A percentile compares a stretch with the other conserved stretches of the same genome.
phyloP scores from a whole-genome alignment of 2,797 vertebrate genomes.

The Clarias platycephalus region DNA sequence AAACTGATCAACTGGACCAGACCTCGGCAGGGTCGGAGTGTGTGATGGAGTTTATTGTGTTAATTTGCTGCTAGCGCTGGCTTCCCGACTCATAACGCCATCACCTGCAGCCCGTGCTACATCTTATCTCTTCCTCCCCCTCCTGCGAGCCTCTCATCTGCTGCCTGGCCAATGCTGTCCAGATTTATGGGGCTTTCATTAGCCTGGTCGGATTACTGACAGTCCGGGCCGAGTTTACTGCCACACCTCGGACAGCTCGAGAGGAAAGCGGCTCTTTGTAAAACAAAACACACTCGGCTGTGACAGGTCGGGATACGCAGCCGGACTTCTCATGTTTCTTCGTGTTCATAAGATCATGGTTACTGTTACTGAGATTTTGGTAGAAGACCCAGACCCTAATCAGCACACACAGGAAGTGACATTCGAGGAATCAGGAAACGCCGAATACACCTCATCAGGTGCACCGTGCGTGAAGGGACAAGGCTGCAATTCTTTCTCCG shows the following conservation, averaged over 20 bases:
- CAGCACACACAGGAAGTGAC: neutral
- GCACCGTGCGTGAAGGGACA: neutral
- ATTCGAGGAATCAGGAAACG: neutral
- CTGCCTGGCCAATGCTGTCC: slow-evolving; percentile 44
- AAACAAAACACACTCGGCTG: neutral
- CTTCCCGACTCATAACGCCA: slow-evolving; percentile 57
- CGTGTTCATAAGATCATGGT: neutral
- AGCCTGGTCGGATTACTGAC: slow-evolving; percentile 57
- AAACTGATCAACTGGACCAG: slow-evolving; percentile 50
- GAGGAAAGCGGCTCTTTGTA: slow-evolving; percentile 11
- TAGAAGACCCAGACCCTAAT: neutral
- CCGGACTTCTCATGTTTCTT: neutral
- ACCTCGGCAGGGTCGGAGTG: slow-evolving; percentile 25
- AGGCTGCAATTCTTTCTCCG: neutral
- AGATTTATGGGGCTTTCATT: slow-evolving; percentile 65
- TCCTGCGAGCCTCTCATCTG: slow-evolving; percentile 52
- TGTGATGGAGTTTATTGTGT: slow-evolving; percentile 55
- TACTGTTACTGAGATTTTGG: neutral
- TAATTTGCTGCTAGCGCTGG: slow-evolving; percentile 54
- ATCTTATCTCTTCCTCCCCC: slow-evolving; percentile 47
- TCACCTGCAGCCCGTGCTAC: slow-evolving; percentile 49
- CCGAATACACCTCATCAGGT: slow-evolving; percentile 12
- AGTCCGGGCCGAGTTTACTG: slow-evolving; percentile 34
- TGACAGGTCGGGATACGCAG: neutral
- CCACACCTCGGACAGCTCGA: neutral